Conservation (phyloP, 2,113 vertebrate genomes). For the Sebastes schlegelii region DNA sequence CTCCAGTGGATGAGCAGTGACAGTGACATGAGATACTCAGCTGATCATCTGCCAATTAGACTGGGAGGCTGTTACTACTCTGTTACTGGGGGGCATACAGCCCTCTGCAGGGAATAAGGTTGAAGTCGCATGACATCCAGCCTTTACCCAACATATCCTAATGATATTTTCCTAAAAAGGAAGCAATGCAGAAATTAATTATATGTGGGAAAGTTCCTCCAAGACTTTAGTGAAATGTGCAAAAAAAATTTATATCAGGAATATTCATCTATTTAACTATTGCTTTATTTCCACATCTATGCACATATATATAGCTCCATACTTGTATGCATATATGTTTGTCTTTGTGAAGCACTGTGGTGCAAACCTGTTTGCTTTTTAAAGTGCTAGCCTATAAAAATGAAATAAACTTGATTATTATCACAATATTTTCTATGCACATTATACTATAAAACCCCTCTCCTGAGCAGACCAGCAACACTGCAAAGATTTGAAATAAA, state of each 20-base stretch:
- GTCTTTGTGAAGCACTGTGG: too few species aligned
- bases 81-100: background rate
- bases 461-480: background rate
- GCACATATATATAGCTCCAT: too few species aligned
- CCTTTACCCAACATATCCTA: too few species aligned
- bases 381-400: too few species aligned
- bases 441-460: background rate
- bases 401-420: too few species aligned
- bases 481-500: background rate
- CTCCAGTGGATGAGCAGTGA: conserved; percentile 41
- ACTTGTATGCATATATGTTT: too few species aligned
- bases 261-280: too few species aligned
- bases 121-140: background rate
- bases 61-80: background rate
- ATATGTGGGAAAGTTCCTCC: background rate
- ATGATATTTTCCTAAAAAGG: background rate
- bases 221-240: background rate
- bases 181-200: background rate
- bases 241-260: too few species aligned
- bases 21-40: background rate
- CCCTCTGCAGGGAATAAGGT: background rate
- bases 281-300: too few species aligned
- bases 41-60: background rate
- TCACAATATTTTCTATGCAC: too few species aligned
- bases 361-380: too few species aligned